Evolutionary conservation across 2,113 vertebrate species (phyloP).

Genomic region (Archocentrus centrarchus): DNA sequence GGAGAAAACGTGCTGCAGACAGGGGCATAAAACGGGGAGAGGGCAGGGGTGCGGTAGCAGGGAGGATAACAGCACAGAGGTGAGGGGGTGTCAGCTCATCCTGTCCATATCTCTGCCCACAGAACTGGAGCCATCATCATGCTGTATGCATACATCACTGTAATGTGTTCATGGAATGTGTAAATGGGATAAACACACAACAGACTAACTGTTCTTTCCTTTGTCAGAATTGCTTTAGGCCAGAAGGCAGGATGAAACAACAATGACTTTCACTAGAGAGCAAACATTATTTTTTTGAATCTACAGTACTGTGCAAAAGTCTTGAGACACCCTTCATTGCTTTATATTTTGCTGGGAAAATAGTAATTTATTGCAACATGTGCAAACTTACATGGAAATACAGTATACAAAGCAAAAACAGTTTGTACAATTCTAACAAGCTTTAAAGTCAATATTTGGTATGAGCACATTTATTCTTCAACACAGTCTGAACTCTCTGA

Average conservation of each 20-base stretch:
- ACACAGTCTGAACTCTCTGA: not conserved
- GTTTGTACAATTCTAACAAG: not conserved
- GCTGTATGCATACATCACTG: constrained; percentile 38
- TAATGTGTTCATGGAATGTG: constrained; percentile 27
- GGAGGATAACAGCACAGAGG: constrained; percentile 34
- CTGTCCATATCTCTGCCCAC: constrained; percentile 25
- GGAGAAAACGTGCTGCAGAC: constrained; percentile 61
- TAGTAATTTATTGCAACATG: not conserved
- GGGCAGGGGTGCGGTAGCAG: constrained; percentile 4
- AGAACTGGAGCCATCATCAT: constrained; percentile 38
- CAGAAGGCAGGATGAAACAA: constrained; percentile 25
- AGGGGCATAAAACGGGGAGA: constrained; percentile 6
- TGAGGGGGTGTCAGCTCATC: constrained; percentile 38
- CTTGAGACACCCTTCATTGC: not conserved
- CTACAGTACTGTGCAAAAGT: not conserved
- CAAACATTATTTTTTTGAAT: constrained; percentile 21
- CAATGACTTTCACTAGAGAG: constrained; percentile 24
- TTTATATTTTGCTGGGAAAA: not conserved
- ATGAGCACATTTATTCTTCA: not conserved
- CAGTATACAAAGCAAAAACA: not conserved
- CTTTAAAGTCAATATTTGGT: not conserved
- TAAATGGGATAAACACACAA: constrained; percentile 39
- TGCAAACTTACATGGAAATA: not conserved
- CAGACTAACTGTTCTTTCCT: constrained; percentile 6
- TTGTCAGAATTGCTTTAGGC: not conserved